A percentile compares a stretch with the other conserved stretches of the same genome.
Evolutionary conservation across 2,113 vertebrate genomes (phyloP).

Genomic region (Origma solitaria): DNA sequence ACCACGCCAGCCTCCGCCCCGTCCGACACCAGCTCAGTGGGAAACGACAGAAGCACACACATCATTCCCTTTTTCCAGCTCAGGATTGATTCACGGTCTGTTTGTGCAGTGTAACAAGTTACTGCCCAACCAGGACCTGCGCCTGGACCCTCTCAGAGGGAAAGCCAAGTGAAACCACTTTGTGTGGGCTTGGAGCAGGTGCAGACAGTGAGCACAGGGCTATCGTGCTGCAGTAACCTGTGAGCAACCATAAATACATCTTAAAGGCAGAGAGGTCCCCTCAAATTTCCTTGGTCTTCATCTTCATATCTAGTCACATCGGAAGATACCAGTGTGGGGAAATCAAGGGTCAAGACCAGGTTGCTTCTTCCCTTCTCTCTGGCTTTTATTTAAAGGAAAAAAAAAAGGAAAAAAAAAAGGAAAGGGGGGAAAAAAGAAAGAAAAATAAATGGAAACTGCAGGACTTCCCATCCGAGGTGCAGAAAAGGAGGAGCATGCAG

Average conservation of each 20-base stretch:
- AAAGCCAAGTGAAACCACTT: not conserved
- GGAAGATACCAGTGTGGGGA: constrained; percentile 36
- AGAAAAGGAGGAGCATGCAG: constrained; percentile 61
- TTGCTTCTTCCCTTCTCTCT: constrained; percentile 17
- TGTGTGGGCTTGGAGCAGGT: not conserved
- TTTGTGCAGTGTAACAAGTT: not conserved
- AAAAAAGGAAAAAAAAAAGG: not conserved
- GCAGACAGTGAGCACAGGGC: constrained; percentile 10
- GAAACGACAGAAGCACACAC: not conserved
- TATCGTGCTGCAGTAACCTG: constrained; percentile 9
- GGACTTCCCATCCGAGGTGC: constrained; percentile 27
- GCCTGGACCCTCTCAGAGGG: not conserved
- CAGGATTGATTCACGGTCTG: not conserved
- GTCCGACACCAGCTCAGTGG: not conserved
- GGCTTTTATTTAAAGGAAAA: not conserved
- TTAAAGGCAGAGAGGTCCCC: constrained; percentile 2
- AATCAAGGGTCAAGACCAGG: constrained; percentile 12
- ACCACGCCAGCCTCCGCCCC: not conserved
- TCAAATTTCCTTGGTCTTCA: constrained; percentile 30
- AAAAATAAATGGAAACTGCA: constrained; percentile 57
- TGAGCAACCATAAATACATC: constrained; percentile 12
- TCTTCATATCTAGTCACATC: constrained; percentile 21
- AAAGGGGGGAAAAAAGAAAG: not conserved
- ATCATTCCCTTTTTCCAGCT: not conserved
- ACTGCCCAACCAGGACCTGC: not conserved